Evolutionary conservation across 2,888 invertebrate genomes (phyloP), one percentile per base, ranked within the genome.

Genomic region (Cacoxenus indagator): DNA sequence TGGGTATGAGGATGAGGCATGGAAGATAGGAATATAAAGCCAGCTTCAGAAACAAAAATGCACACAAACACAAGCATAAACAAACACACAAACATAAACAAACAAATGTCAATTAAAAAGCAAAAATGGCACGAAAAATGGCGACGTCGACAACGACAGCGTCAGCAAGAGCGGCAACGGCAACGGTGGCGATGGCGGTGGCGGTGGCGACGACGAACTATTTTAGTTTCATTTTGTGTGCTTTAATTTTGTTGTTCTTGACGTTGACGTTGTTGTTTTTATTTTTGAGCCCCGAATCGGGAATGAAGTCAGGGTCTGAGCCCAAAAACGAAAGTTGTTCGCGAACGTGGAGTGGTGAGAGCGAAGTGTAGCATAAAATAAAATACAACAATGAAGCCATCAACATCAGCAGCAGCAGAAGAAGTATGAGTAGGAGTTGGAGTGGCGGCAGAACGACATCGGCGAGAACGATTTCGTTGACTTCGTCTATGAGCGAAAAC

Each of bases 31-130:
- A 37, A 37, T 14, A 37, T 37, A 37, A 37, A 37, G 14, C 37
- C 37, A 8, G 37, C 37, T 37, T 11, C 37, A 37, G 37, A 55
- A 31, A 61, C 17, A 59, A 17, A 22, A 8, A 31, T 45, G 64
- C 6, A 59, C 26, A 64, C 46, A 67, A 37, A 51, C 31, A 64
- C 29, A n/a, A n/a, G n/a, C n/a, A n/a, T n/a, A n/a, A n/a, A 55
- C 57, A 55, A 43, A 55, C 43, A 55, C 45, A 22, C 57, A 66
- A 43, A 57, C 66, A 59, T 46, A 68, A 69, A 71, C 75, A 82
- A 80, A 82, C 82, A 80, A 80, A 78, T 80, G 82, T 82, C 79
- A 80, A 80, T 80, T 80, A 80, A 80, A 82, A 82, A 82, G 78
- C 78, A 80, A 80, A 80, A 82, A 80, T 80, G 78, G 82, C 81